Conservation (phyloP, 2,888 invertebrate genomes). For the Omphaloscelis lunosa region DNA sequence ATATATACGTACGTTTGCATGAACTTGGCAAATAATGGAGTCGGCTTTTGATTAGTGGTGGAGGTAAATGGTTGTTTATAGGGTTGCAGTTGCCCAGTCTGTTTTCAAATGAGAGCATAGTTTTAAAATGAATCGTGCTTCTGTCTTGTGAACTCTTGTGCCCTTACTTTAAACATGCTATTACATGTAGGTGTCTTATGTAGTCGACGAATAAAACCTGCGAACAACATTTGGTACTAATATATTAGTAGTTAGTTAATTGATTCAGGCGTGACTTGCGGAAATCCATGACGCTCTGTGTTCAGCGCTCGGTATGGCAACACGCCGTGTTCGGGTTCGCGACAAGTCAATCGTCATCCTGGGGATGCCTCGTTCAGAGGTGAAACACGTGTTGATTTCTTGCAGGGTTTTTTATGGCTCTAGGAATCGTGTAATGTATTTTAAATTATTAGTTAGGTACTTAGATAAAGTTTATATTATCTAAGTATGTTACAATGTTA, state of each 20-base stretch:
- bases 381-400: no score
- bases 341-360: no score
- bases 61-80: neutral
- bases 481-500: neutral
- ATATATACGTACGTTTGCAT: neutral
- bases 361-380: no score
- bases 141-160: constrained; percentile 42
- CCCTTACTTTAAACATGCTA: constrained; percentile 25
- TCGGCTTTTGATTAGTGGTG: neutral
- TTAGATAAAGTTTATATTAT: neutral
- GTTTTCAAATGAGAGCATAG: constrained; percentile 11
- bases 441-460: neutral
- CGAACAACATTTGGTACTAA: neutral
- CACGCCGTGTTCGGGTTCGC: no score
- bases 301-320: no score
- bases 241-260: no score
- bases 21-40: neutral
- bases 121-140: constrained; percentile 19
- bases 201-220: neutral
- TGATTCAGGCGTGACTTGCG: no score
- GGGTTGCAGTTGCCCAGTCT: neutral
- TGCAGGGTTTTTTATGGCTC: no score
- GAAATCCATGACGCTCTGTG: no score
- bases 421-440: no score
- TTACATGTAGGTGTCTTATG: neutral